Conservation (phyloP, 1,140 invertebrate genomes). For the Trachelipus rathkii region DNA sequence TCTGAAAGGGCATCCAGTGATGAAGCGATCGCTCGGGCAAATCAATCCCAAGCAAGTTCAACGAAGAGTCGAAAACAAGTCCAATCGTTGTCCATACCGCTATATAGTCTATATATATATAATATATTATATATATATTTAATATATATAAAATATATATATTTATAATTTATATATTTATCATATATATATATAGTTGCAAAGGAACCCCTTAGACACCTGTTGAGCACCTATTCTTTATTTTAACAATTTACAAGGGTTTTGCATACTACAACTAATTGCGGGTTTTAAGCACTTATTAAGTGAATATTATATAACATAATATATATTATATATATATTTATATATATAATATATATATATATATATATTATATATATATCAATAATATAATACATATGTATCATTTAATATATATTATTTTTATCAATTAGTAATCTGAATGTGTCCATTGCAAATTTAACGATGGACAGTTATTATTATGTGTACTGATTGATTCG, state of each 20-base stretch:
- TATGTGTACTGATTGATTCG: not conserved
- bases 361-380: too few species aligned
- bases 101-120: too few species aligned
- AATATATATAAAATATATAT: conserved; percentile 17
- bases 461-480: not conserved
- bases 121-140: conserved; percentile 10
- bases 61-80: conserved; percentile 22
- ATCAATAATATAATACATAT: too few species aligned
- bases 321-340: too few species aligned
- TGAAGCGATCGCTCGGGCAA: not conserved
- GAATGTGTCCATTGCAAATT: not conserved
- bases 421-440: not conserved
- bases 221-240: too few species aligned
- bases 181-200: too few species aligned
- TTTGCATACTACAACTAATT: too few species aligned
- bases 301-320: too few species aligned
- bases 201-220: too few species aligned
- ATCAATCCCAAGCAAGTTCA: conserved; percentile 12
- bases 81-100: conserved; percentile 20
- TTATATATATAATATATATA: too few species aligned
- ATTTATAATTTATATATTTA: conserved; percentile 14
- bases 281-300: too few species aligned
- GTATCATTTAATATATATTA: not conserved
- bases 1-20: conserved; percentile 1
- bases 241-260: too few species aligned